A percentile compares a stretch with the other conserved stretches of the same genome.
These are phyloP conservation scores for Apotomis betuletana DNA, from an alignment of 2,888 invertebrate species.

Conservation along the genomic window DNA sequence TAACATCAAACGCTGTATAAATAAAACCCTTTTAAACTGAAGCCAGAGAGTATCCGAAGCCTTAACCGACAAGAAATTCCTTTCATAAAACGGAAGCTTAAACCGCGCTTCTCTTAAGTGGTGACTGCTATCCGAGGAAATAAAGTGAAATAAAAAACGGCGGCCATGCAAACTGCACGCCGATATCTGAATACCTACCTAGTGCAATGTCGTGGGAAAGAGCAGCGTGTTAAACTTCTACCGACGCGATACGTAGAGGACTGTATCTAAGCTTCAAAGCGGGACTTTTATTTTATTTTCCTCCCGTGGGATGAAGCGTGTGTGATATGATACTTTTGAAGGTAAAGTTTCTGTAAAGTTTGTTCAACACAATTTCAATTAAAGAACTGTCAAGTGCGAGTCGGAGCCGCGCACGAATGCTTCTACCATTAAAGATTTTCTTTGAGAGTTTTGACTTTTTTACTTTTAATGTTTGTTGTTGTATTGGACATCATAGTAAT, in stretches of 20 bases:
- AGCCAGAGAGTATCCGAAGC: constrained; percentile 28
- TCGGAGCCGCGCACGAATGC: not conserved
- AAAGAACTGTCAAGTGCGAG: not conserved
- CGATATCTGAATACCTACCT: constrained; percentile 30
- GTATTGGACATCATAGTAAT: too few species aligned
- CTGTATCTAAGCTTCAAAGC: constrained; percentile 7
- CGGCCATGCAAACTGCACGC: constrained; percentile 23
- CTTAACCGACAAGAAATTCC: constrained; percentile 31
- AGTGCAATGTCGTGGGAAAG: constrained; percentile 38
- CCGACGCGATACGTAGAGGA: constrained; percentile 21
- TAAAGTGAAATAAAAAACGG: constrained; percentile 37
- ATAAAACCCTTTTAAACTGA: constrained; percentile 17
- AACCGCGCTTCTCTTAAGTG: constrained; percentile 39
- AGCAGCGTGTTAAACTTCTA: constrained; percentile 27
- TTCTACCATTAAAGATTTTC: too few species aligned
- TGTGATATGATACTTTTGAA: constrained; percentile 17
- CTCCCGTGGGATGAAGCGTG: constrained; percentile 5
- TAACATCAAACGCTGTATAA: not conserved
- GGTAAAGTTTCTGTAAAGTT: not conserved
- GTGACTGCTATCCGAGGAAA: constrained; percentile 39
- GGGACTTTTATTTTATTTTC: constrained; percentile 21
- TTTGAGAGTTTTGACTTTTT: too few species aligned
- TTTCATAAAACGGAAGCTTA: constrained; percentile 36
- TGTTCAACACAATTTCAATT: constrained; percentile 7
- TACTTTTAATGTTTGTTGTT: not conserved